Base-by-base conservation (phyloP, 2,113 vertebrate genomes). In the Ameiurus melas region DNA sequence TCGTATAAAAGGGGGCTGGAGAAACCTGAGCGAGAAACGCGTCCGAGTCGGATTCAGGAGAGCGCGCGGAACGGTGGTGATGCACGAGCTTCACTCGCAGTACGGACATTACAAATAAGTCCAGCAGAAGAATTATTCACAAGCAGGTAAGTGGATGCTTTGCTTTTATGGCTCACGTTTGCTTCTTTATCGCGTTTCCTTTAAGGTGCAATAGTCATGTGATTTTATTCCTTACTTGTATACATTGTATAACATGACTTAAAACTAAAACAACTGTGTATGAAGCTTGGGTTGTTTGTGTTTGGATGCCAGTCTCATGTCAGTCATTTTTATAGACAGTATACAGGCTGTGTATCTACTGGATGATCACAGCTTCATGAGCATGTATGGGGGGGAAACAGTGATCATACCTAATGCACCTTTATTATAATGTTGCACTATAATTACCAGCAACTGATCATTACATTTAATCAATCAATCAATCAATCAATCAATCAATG, bases 51-150 rank as follows among this genome's bases (percentile, higher is more conserved):
- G 12, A 53, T 4, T 2, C 75, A 58, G 43, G 39, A 25, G 62
- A 17, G 86, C 79, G 79, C 20, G 30, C 33, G 27, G 62, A 43
- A 53, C 1, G 84, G 22, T 53, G 84, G 84, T 47, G 85, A 86
- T 86, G 85, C 85, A 20, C 85, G 53, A 77, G 51, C 27, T 17
- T 62, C 33, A 62, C 12, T 14, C 22, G 57, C 80, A 43, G 0
- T 83, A 62, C 80, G 80, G 80, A 62, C 80, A 83, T 83, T 83
- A 83, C 33, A 43, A 43, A 43, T 43, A 62, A 43, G 22, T 83
- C 57, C 22, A 62, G 80, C 57, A 17, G 33, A 62, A 81, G 36
- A 20, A 33, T 36, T 22, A 36, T 58, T 62, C 33, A 7, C 80
- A 25, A 83, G 22, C 57, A 83, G 80, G 80, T 83, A 27, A 13